Conservation (phyloP, 2,797 vertebrate genomes). For the Masticophis lateralis region DNA sequence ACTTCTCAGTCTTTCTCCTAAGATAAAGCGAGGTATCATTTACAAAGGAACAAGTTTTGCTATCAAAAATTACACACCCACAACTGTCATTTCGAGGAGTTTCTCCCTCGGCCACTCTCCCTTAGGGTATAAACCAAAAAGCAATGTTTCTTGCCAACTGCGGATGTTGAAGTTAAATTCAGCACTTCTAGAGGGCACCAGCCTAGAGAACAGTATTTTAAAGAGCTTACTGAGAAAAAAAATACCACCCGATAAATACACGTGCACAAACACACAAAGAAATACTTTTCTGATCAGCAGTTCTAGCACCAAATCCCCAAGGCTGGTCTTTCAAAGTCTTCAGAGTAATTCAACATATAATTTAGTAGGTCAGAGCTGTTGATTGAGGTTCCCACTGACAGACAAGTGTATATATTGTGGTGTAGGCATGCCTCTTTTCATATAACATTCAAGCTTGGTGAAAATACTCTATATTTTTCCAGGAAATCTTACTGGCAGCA, state of each 20-base stretch:
- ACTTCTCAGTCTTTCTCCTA: not conserved
- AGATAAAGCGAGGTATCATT: not conserved
- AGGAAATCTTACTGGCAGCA: not conserved
- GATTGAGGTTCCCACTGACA: not conserved
- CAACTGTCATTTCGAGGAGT: not conserved
- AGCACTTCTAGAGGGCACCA: not conserved
- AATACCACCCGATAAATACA: not conserved
- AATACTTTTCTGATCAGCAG: not conserved
- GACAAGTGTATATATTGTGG: not conserved
- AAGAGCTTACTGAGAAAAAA: not conserved
- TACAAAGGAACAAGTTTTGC: not conserved
- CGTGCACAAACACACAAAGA: not conserved
- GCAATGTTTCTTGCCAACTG: not conserved
- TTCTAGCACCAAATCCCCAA: not conserved
- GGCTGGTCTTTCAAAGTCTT: not conserved
- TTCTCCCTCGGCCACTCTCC: constrained; percentile 36
- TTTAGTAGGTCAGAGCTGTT: not conserved
- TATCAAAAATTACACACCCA: not conserved
- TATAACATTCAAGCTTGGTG: not conserved
- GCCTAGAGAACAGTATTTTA: not conserved
- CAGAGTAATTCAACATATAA: not conserved
- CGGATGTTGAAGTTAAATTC: not conserved
- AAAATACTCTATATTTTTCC: not conserved
- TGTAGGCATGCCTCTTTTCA: not conserved
- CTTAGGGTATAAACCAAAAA: not conserved